Conservation (phyloP, 2,888 invertebrate species). For the Auanema freiburgensis region DNA sequence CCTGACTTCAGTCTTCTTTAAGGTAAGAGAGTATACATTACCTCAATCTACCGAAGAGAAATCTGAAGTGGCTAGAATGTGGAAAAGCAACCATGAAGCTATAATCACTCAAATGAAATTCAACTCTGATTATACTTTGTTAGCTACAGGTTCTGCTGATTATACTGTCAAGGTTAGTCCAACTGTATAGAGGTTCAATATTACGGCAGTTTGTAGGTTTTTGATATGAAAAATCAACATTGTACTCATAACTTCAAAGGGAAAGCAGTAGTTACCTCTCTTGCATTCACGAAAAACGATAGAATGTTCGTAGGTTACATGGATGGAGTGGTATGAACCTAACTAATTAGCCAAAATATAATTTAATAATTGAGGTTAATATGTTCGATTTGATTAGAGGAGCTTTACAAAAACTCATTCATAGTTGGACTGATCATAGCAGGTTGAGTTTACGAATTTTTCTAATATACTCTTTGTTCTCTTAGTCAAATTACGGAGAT, state of each 20-base stretch:
- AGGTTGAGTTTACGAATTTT: slow-evolving; percentile 22
- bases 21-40: slow-evolving; percentile 35
- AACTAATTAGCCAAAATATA: not conserved
- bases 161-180: slow-evolving; percentile 35
- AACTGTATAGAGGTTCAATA: not conserved
- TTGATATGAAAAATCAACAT: slow-evolving; percentile 44
- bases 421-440: slow-evolving; percentile 45
- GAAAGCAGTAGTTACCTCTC: slow-evolving; percentile 40
- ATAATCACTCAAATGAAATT: slow-evolving; percentile 49
- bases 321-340: slow-evolving; percentile 36
- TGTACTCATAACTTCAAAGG: slow-evolving; percentile 55
- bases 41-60: slow-evolving; percentile 18
- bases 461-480: not conserved
- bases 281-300: slow-evolving; percentile 40
- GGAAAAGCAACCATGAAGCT: slow-evolving; percentile 52
- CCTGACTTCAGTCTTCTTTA: slow-evolving; percentile 5
- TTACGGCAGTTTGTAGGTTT: slow-evolving; percentile 29
- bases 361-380: slow-evolving; percentile 17
- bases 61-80: slow-evolving; percentile 33
- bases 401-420: slow-evolving; percentile 29
- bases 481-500: slow-evolving; percentile 43
- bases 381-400: slow-evolving; percentile 44
- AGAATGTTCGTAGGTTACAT: slow-evolving; percentile 51
- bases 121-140: slow-evolving; percentile 26
- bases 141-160: slow-evolving; percentile 50